Percentiles rank a stretch among this genome's conserved stretches.
Evolutionary conservation across 2,888 invertebrate species (phyloP).

Genomic region (Latrodectus elegans): DNA sequence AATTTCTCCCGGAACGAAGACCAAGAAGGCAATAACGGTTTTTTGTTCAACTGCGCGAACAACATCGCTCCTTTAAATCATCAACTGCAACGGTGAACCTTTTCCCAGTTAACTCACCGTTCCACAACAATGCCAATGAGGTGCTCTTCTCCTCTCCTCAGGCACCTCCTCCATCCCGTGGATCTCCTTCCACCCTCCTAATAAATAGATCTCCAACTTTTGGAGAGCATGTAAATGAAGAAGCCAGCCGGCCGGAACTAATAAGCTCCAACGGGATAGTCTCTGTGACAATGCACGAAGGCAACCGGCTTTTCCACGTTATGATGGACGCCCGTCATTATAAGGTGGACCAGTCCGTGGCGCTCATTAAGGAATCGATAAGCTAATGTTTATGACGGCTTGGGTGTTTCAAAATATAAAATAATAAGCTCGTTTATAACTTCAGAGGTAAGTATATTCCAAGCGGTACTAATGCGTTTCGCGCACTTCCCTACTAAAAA

Average conservation of each 20-base stretch:
- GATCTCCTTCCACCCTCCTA: slow-evolving; percentile 21
- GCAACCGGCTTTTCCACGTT: not conserved
- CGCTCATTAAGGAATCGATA: slow-evolving; percentile 68
- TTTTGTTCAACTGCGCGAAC: slow-evolving; percentile 64
- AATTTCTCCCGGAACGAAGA: slow-evolving; percentile 19
- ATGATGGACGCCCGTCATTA: slow-evolving; percentile 67
- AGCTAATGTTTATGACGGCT: slow-evolving; percentile 69
- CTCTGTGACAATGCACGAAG: slow-evolving; percentile 40
- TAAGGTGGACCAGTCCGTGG: slow-evolving; percentile 54
- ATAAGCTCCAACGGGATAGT: slow-evolving; percentile 65
- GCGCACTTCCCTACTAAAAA: slow-evolving; percentile 18
- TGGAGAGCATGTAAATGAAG: slow-evolving; percentile 66
- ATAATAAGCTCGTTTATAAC: slow-evolving; percentile 70
- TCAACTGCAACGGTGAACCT: slow-evolving; percentile 41
- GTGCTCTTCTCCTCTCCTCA: slow-evolving; percentile 7
- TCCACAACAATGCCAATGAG: slow-evolving; percentile 67
- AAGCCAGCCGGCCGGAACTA: slow-evolving; percentile 62
- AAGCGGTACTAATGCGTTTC: slow-evolving; percentile 66
- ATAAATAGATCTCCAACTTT: slow-evolving; percentile 65
- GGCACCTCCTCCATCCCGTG: slow-evolving; percentile 14
- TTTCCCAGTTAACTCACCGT: slow-evolving; percentile 62
- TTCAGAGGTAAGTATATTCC: slow-evolving; percentile 57
- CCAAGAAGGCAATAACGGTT: slow-evolving; percentile 64
- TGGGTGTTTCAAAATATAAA: slow-evolving; percentile 63
- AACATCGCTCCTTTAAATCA: slow-evolving; percentile 63